Base-by-base conservation (phyloP, 2,888 invertebrate genomes). In the Strigamia transsilvanica region DNA sequence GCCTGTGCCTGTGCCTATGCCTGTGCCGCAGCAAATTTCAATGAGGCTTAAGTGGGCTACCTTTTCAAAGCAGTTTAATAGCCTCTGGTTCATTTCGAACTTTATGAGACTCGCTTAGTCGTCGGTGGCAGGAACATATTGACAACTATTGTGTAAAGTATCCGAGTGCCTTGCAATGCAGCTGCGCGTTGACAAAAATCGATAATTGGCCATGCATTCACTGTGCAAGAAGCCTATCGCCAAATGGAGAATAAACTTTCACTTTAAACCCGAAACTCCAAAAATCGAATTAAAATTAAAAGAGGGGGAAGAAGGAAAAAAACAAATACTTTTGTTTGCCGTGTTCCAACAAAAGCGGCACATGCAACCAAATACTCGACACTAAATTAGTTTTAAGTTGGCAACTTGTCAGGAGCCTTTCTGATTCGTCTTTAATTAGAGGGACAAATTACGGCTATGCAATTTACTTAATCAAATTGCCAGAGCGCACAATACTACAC, bases 371-470 rank as follows among this genome's bases (percentile, higher is more conserved):
- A 46, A 46, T 13, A 15, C 46, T 46, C 9, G n/a, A 18, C 18
- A n/a, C 9, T 18, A 56, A 56, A 56, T 56, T 56, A 56, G 56
- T 18, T 18, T n/a, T n/a, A 56, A 18, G 18, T 18, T 56, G 56
- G 56, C 56, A 56, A 56, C 18, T 56, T 56, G 56, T 56, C 56
- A 56, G 56, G 56, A 56, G n/a, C 56, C 7, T 18, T n/a, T 56
- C 56, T 56, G 56, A 56, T 56, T 56, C 56, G 56, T 56, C 56
- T 56, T 56, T 56, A 56, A 56, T 56, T 56, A 56, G 56, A n/a
- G 56, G 56, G 56, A 6, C 56, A 56, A 56, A 56, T 56, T 56
- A 56, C 56, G 56, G 21, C 56, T 56, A 18, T 56, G 56, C 56
- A 56, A 56, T 56, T 56, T 56, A 56, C 56, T n/a, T 56, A 56